Evolutionary conservation across 1,140 invertebrate species (phyloP).

Genomic region (Branchinecta lynchi): DNA sequence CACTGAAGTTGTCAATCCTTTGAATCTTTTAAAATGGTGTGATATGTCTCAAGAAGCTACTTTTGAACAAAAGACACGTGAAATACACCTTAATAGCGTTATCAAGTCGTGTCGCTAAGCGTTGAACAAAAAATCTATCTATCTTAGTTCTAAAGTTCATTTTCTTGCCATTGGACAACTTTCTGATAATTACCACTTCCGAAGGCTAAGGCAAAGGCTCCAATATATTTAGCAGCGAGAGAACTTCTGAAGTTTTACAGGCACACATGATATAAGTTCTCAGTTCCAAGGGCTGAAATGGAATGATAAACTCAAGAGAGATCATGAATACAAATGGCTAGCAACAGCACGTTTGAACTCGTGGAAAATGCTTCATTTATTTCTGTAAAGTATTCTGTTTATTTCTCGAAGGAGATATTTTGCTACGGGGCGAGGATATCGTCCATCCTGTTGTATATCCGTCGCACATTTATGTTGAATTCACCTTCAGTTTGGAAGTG

Average conservation of each 20-base stretch:
- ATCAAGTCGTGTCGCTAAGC: too few species aligned
- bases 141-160: too few species aligned
- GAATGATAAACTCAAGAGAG: background rate
- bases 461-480: background rate
- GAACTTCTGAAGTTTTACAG: background rate
- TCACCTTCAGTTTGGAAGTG: background rate
- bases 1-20: too few species aligned
- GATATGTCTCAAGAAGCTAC: too few species aligned
- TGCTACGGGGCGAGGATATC: background rate
- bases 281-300: background rate
- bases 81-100: too few species aligned
- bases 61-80: too few species aligned
- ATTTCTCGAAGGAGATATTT: background rate
- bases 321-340: background rate
- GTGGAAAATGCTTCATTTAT: background rate
- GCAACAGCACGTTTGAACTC: background rate
- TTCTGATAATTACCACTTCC: too few species aligned
- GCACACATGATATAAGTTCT: background rate
- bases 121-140: too few species aligned
- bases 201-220: background rate
- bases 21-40: too few species aligned
- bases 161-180: too few species aligned
- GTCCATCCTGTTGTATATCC: background rate
- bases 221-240: slow-evolving; percentile 1
- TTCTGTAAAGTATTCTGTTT: background rate